Evolutionary conservation across 2,888 invertebrate species (phyloP).

Genomic region (Andrena chrysosceles): DNA sequence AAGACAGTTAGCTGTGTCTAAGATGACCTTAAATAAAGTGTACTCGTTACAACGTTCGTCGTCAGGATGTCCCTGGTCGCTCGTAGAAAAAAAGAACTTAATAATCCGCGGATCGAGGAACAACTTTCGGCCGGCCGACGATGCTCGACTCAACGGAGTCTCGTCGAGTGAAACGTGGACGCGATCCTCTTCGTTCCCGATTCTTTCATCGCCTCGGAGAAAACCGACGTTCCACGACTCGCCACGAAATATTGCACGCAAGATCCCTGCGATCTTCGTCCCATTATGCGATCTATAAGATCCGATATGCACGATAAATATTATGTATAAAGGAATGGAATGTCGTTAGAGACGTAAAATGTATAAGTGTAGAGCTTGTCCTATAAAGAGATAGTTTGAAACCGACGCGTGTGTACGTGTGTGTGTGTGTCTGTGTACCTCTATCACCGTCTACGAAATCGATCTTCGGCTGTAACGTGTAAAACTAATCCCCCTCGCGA

Average conservation of each 20-base stretch:
- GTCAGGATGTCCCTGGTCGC: conserved; percentile 47
- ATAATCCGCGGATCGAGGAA: conserved; percentile 49
- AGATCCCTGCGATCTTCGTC: conserved; percentile 59
- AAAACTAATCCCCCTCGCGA: conserved; percentile 35
- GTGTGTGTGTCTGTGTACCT: neutral
- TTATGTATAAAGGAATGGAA: conserved; percentile 47
- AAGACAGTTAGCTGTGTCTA: conserved; percentile 74
- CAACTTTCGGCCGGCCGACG: conserved; percentile 29
- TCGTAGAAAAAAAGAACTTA: conserved; percentile 22
- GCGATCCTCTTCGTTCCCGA: neutral
- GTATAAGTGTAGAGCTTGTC: conserved; percentile 31
- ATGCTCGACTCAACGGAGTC: neutral
- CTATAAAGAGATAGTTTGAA: conserved; percentile 37
- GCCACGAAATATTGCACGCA: conserved; percentile 58
- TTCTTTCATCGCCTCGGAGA: conserved; percentile 31
- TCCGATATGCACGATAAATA: conserved; percentile 57
- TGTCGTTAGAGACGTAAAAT: conserved; percentile 23
- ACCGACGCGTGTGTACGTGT: neutral
- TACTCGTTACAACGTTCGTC: conserved; percentile 62
- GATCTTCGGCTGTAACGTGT: conserved; percentile 27
- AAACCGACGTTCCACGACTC: conserved; percentile 51
- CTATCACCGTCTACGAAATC: conserved; percentile 21
- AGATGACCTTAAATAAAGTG: conserved; percentile 69
- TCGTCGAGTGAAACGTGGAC: too few species aligned
- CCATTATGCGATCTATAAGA: conserved; percentile 56